These are phyloP conservation scores for Melanotaenia duboulayi DNA, from an alignment of 2,113 vertebrate species.

Conservation along the genomic window DNA sequence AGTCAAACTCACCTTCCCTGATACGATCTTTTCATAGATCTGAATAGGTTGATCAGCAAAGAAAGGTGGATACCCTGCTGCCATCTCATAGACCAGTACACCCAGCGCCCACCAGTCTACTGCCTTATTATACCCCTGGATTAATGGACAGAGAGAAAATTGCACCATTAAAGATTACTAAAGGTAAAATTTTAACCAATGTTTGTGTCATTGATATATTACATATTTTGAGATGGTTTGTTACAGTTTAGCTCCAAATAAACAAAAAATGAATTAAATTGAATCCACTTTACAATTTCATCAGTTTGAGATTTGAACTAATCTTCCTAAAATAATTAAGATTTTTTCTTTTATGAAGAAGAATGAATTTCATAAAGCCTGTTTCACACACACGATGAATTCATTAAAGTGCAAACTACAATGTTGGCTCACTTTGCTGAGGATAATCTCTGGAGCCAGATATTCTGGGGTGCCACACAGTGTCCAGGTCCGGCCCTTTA, in stretches of 20 bases:
- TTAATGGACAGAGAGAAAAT: fast-evolving
- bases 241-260: background rate
- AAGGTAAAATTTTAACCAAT: background rate
- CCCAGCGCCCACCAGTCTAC: slow-evolving; percentile 96
- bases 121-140: slow-evolving; percentile 92
- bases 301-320: background rate
- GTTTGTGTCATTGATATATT: background rate
- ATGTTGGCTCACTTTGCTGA: slow-evolving; percentile 86
- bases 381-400: background rate
- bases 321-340: background rate
- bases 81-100: slow-evolving; percentile 95
- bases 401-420: background rate
- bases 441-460: slow-evolving; percentile 93
- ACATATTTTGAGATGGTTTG: background rate
- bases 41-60: slow-evolving; percentile 96
- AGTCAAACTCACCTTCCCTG: slow-evolving; percentile 87
- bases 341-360: too few species aligned
- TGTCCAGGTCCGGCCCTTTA: slow-evolving; percentile 95
- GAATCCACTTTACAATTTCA: background rate
- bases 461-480: slow-evolving; percentile 94
- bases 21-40: slow-evolving; percentile 96
- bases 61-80: slow-evolving; percentile 92
- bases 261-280: background rate
- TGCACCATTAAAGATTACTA: background rate
- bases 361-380: background rate